phyloP scores from a whole-genome alignment of 2,113 vertebrate genomes.

The Vireo altiloquus region DNA sequence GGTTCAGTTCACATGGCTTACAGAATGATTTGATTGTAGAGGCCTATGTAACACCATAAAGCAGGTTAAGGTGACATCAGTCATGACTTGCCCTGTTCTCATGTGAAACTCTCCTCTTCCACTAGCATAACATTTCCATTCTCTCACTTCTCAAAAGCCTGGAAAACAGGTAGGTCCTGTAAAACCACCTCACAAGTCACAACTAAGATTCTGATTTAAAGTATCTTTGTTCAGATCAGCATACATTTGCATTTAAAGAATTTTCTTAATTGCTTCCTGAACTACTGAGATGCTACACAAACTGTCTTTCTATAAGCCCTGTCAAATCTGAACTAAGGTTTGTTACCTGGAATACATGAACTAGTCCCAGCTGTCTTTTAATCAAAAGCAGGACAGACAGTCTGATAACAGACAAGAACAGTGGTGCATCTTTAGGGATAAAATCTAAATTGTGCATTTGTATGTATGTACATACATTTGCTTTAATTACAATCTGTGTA shows the following conservation, averaged over 20 bases:
- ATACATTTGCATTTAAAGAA: constrained; percentile 19
- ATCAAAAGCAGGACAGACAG: background rate
- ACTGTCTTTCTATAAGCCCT: background rate
- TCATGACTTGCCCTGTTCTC: constrained; percentile 30
- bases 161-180: constrained; percentile 48
- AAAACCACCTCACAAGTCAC: constrained; percentile 20
- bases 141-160: constrained; percentile 14
- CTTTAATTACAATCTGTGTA: background rate
- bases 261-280: constrained; percentile 8
- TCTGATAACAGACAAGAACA: background rate
- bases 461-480: background rate
- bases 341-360: background rate
- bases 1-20: background rate
- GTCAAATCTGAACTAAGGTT: background rate
- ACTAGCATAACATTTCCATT: constrained; percentile 15
- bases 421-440: background rate
- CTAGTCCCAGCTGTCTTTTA: background rate
- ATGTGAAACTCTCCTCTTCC: background rate
- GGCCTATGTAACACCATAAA: background rate
- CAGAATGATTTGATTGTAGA: background rate
- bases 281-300: background rate
- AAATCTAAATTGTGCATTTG: background rate
- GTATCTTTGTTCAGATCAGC: constrained; percentile 38
- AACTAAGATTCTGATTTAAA: constrained; percentile 10
- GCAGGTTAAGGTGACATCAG: background rate